Conservation (phyloP, 2,888 invertebrate genomes). For the Aporophyla nigra region DNA sequence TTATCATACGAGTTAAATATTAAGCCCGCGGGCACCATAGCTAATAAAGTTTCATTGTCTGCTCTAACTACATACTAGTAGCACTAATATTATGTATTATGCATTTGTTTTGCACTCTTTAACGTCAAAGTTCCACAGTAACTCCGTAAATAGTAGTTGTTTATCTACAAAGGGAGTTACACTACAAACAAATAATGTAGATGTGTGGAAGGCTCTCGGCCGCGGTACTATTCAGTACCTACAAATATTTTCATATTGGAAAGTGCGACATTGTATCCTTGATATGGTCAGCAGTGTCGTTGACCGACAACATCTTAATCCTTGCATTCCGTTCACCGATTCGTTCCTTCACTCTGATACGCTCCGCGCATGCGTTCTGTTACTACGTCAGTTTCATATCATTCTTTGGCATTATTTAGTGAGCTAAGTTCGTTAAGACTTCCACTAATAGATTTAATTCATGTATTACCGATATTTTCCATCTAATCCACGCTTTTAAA, state of each 20-base stretch:
- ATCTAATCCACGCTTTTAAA: constrained; percentile 73
- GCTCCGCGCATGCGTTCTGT: constrained; percentile 80
- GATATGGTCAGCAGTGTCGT: constrained; percentile 74
- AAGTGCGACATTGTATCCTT: constrained; percentile 70
- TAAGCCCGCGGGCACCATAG: constrained; percentile 76
- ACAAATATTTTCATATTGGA: constrained; percentile 60
- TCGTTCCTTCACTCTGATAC: constrained; percentile 79
- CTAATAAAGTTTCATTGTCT: constrained; percentile 78
- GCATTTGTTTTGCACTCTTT: constrained; percentile 83
- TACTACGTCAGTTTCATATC: constrained; percentile 80
- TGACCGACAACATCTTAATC: constrained; percentile 73
- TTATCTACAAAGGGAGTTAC: constrained; percentile 81
- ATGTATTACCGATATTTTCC: constrained; percentile 59
- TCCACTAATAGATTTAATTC: constrained; percentile 73
- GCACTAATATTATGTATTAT: constrained; percentile 87
- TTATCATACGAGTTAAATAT: constrained; percentile 70
- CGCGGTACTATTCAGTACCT: constrained; percentile 43
- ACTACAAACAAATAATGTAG: constrained; percentile 79
- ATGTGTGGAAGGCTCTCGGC: constrained; percentile 71
- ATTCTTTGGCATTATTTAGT: constrained; percentile 90
- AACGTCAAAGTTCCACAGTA: constrained; percentile 74
- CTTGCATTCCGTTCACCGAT: constrained; percentile 80
- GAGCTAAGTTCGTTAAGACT: constrained; percentile 84
- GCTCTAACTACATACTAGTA: constrained; percentile 82
- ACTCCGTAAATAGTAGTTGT: constrained; percentile 83